These are phyloP conservation scores for Netelia melanura DNA, from an alignment of 2,888 invertebrate species.

Conservation along the genomic window DNA sequence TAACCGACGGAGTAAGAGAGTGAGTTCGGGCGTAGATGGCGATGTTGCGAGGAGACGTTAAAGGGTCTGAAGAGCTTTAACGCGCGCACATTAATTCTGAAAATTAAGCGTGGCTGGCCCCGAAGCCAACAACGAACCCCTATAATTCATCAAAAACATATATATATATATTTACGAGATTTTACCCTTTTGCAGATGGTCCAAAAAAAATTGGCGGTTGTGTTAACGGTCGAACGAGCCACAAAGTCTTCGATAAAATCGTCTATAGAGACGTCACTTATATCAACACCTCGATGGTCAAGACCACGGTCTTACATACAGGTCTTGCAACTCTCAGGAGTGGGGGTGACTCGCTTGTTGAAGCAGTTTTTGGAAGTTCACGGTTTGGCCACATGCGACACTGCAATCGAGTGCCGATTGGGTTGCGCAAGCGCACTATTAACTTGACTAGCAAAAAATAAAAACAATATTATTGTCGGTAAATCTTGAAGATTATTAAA, in stretches of 20 bases:
- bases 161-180: conserved; percentile 8
- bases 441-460: too few species aligned
- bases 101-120: conserved; percentile 72
- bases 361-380: too few species aligned
- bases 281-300: conserved; percentile 16
- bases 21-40: conserved; percentile 16
- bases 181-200: conserved; percentile 59
- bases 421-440: too few species aligned
- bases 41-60: conserved; percentile 57
- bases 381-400: too few species aligned
- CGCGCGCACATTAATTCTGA: conserved; percentile 67
- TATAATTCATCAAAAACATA: conserved; percentile 61
- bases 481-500: too few species aligned
- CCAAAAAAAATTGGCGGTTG: conserved; percentile 52
- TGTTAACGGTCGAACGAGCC: conserved; percentile 67
- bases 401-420: too few species aligned
- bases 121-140: conserved; percentile 63
- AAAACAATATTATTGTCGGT: too few species aligned
- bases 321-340: too few species aligned
- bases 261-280: background rate
- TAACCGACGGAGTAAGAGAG: conserved; percentile 58
- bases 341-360: too few species aligned
- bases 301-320: too few species aligned
- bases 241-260: conserved; percentile 48
- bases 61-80: conserved; percentile 39